Conservation (phyloP, 1,140 invertebrate species). For the Nasonia vitripennis region DNA sequence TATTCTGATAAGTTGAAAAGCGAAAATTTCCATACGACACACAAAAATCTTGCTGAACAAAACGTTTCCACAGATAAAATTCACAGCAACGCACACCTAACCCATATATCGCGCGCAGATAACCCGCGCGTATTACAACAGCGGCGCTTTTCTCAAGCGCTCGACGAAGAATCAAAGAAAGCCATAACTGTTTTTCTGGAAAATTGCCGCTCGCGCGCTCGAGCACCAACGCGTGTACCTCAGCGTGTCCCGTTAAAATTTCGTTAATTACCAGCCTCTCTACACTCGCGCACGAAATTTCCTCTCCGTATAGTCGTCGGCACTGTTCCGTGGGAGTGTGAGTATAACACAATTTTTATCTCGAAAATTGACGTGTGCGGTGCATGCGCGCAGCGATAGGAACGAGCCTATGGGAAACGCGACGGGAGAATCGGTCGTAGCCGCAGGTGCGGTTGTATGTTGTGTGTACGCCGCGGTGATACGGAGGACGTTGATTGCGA, state of each 20-base stretch:
- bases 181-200: slow-evolving; percentile 10
- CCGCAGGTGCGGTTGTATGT: not conserved
- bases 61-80: too few relatives aligned
- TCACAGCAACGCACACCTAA: too few relatives aligned
- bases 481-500: not conserved
- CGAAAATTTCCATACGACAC: too few relatives aligned
- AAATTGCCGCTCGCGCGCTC: not conserved
- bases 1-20: too few relatives aligned
- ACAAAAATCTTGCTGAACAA: too few relatives aligned
- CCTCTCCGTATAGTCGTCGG: not conserved
- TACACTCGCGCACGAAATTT: not conserved
- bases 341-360: slow-evolving; percentile 21
- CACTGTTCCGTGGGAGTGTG: not conserved
- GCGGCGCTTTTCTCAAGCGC: not conserved
- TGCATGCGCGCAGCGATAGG: too few relatives aligned
- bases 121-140: too few relatives aligned
- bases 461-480: not conserved
- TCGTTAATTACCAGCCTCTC: slow-evolving; percentile 3
- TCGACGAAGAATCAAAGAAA: not conserved
- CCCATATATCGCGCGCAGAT: too few relatives aligned
- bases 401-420: not conserved
- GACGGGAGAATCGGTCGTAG: not conserved
- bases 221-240: not conserved
- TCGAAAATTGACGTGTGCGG: slow-evolving; percentile 51
- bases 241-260: slow-evolving; percentile 3